These are phyloP conservation scores for Nasonia giraulti DNA, from an alignment of 1,140 invertebrate genomes.

Conservation along the genomic window DNA sequence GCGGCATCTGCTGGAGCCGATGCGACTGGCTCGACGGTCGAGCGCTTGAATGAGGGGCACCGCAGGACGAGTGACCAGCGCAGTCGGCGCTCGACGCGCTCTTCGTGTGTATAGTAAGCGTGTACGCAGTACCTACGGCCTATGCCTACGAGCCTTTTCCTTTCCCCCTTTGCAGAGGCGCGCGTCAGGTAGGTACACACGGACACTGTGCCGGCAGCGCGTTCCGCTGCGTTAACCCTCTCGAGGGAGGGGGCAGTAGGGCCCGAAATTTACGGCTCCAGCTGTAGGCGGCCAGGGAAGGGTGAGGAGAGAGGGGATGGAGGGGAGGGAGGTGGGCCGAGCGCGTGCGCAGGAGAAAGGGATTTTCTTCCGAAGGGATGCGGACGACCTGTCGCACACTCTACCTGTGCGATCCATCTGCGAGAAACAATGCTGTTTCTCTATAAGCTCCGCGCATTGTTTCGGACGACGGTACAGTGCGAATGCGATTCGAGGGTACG, in stretches of 20 bases:
- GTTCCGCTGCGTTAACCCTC: neutral
- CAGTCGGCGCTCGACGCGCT: neutral
- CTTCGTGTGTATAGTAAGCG: neutral
- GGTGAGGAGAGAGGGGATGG: no score
- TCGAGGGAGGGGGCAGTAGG: neutral
- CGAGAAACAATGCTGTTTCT: no score
- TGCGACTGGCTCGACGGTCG: neutral
- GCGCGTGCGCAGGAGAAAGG: neutral
- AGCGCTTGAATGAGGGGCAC: neutral
- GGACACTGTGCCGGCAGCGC: no score
- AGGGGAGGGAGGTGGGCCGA: neutral
- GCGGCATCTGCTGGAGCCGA: neutral
- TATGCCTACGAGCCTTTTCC: neutral
- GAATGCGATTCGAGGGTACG: neutral
- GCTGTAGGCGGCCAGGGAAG: neutral
- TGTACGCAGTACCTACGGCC: no score
- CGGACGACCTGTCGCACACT: neutral
- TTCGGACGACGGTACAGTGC: neutral
- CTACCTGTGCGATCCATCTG: no score
- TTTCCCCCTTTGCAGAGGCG: neutral
- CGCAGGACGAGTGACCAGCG: neutral
- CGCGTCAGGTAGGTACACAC: no score
- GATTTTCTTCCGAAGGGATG: neutral
- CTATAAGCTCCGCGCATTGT: no score
- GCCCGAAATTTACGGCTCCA: neutral